Evolutionary conservation across 2,113 vertebrate genomes (phyloP), one percentile per base, ranked within the genome.

Genomic region (Anarhynchus alexandrinus): DNA sequence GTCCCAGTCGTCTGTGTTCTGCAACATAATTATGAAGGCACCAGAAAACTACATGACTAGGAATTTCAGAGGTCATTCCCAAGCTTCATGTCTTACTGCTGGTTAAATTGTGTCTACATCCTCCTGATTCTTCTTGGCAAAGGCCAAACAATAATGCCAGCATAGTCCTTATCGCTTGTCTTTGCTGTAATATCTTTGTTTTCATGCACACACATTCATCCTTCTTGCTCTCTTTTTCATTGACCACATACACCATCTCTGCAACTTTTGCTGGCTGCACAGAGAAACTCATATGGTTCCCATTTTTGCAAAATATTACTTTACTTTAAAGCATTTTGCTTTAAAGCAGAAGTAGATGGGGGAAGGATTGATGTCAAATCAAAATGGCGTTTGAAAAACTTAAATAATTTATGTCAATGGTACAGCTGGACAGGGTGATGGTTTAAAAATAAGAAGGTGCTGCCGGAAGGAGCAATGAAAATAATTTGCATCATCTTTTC

Each of bases 261-360:
- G 65, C 72, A 96, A 57, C 87, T 97, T 98, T 97, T 94, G 91
- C 88, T 91, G 81, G 71, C 94, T 93, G 64, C 76, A 80, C 57
- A 88, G 88, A 97, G 73, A 94, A 96, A 90, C 59, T 72, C 93
- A 97, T 88, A 90, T 93, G 87, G 81, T 95, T 98, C 62, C 16
- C 67, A 97, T 97, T 96, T 96, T 88, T 88, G 62, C 55, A 96
- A 96, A 97, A 88, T 78, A 90, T 71, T 96, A 91, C 90, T 94
- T 97, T 97, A 78, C 80, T 86, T 94, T 89, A 96, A 94, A 96
- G n/a, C 18, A 21, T 76, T 97, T 93, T 93, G 52, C 40, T 42
- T 42, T 42, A 42, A 42, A 42, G 40, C 40, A 42, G 40, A 42
- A 89, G 66, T 61, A 9, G 15, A 15, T 61, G 30, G 13, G 27